phyloP scores from a whole-genome alignment of 2,113 vertebrate genomes.

The Pterocles burchelli region DNA sequence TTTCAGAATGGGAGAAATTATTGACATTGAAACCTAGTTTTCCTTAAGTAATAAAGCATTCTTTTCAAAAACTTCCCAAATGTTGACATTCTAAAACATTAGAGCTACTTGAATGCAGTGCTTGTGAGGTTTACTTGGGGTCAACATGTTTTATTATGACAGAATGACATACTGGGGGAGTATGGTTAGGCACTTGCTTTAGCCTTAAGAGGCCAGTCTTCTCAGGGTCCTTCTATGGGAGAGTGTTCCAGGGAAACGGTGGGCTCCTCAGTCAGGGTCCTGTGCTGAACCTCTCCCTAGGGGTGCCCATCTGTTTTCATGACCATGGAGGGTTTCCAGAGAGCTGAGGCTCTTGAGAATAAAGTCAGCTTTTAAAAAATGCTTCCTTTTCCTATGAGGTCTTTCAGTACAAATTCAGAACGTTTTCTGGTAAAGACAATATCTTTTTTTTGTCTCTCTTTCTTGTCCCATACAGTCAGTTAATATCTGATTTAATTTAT shows the following conservation, averaged over 20 bases:
- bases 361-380: neutral
- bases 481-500: neutral
- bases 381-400: neutral
- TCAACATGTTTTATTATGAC: neutral
- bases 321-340: neutral
- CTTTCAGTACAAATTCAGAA: neutral
- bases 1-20: conserved; percentile 18
- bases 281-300: neutral
- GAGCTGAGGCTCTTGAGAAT: neutral
- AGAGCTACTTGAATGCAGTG: neutral
- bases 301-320: neutral
- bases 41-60: neutral
- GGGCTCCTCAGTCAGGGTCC: neutral
- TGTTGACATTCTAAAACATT: neutral
- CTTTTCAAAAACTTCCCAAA: conserved; percentile 4
- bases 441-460: neutral
- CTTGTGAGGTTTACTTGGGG: neutral
- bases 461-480: neutral
- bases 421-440: neutral
- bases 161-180: neutral
- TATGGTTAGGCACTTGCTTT: neutral
- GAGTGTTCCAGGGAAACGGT: neutral
- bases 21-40: neutral
- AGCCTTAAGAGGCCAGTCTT: neutral
- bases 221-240: neutral